A percentile compares a stretch with the other conserved stretches of the same genome.
Conservation (phyloP, 2,797 vertebrate genomes). For the Anolis apletophallus region DNA sequence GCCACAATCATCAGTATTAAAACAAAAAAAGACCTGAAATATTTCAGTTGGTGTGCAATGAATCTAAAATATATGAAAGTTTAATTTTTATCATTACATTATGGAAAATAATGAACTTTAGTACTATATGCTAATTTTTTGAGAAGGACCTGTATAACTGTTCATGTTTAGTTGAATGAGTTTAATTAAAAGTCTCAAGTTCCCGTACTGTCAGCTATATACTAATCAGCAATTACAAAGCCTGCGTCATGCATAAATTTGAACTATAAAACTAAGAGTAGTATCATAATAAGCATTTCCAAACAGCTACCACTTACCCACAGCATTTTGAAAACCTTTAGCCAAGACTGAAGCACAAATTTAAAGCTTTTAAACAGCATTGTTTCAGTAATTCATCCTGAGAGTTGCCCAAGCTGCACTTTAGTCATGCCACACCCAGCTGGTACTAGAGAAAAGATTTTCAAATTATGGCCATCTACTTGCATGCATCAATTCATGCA, state of each 20-base stretch:
- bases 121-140: no score
- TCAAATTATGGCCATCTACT: constrained; percentile 89
- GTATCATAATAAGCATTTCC: constrained; percentile 19
- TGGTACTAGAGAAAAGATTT: constrained; percentile 83
- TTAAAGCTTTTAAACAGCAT: constrained; percentile 57
- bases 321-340: constrained; percentile 54
- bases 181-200: neutral
- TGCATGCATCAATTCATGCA: constrained; percentile 98
- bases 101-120: no score
- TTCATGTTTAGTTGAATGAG: constrained; percentile 1
- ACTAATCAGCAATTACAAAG: neutral
- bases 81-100: no score
- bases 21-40: no score
- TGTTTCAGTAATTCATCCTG: constrained; percentile 69
- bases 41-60: no score
- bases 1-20: no score
- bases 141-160: no score
- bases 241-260: constrained; percentile 11
- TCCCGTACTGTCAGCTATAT: constrained; percentile 1
- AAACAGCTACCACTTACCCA: constrained; percentile 44
- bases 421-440: constrained; percentile 88
- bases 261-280: neutral
- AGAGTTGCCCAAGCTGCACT: constrained; percentile 80
- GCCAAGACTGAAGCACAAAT: constrained; percentile 53
- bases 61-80: no score